Evolutionary conservation across 2,113 vertebrate genomes (phyloP).

Genomic region (Isurus oxyrinchus): DNA sequence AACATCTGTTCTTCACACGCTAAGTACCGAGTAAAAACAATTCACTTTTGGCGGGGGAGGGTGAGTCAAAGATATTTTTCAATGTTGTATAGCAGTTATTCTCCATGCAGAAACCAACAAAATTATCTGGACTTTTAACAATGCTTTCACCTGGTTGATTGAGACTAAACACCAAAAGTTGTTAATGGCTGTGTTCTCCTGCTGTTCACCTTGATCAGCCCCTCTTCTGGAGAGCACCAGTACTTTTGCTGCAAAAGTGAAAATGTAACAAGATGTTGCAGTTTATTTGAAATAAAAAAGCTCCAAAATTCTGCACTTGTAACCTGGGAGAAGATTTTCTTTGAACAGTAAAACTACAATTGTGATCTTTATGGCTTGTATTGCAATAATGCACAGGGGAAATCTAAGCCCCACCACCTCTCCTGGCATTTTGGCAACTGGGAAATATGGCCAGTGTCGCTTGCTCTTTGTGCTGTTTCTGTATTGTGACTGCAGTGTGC

Average conservation of each 20-base stretch:
- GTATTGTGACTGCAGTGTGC: constrained; percentile 27
- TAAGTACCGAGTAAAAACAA: not conserved
- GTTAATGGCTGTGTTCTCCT: not conserved
- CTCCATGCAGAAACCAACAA: not conserved
- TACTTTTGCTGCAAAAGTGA: not conserved
- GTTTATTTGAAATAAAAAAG: not conserved
- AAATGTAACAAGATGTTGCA: not conserved
- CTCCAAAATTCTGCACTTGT: not conserved
- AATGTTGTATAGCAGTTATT: not conserved
- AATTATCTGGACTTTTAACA: not conserved
- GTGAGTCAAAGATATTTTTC: not conserved
- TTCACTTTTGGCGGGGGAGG: not conserved
- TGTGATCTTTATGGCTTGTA: not conserved
- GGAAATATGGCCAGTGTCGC: not conserved
- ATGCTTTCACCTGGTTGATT: not conserved
- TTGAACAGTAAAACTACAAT: not conserved
- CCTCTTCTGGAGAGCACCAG: not conserved
- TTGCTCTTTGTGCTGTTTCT: constrained; percentile 23
- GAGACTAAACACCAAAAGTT: not conserved
- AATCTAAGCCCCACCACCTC: not conserved
- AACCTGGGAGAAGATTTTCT: not conserved
- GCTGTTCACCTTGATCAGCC: not conserved
- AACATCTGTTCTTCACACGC: no score
- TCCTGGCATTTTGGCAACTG: no score
- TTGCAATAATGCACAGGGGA: not conserved